Evolutionary conservation across 2,888 invertebrate genomes (phyloP).

Genomic region (Lepetodrilus schrolli): DNA sequence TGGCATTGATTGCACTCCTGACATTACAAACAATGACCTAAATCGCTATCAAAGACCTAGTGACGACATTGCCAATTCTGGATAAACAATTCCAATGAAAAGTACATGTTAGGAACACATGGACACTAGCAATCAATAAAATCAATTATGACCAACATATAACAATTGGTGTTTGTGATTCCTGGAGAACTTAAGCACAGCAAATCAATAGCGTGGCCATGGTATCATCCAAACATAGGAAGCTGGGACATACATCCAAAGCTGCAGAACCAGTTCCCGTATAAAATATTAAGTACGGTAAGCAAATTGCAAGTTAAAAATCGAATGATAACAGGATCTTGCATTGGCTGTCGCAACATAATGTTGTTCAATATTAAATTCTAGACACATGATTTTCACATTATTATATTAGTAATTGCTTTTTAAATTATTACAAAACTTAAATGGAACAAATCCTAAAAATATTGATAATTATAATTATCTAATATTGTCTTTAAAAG

Average conservation of each 20-base stretch:
- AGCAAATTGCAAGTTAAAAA: no score
- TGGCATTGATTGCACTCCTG: neutral
- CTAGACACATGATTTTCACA: no score
- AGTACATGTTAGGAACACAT: no score
- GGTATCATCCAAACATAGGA: constrained; percentile 4
- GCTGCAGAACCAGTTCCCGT: neutral
- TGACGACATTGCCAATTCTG: neutral
- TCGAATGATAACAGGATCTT: no score
- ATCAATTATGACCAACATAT: neutral
- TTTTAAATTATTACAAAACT: no score
- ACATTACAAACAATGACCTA: neutral
- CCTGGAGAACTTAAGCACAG: neutral
- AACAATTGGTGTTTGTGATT: constrained; percentile 17
- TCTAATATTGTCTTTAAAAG: no score
- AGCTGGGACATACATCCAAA: neutral
- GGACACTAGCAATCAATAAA: constrained; percentile 2
- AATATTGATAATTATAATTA: no score
- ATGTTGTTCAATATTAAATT: no score
- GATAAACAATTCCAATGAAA: neutral
- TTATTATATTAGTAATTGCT: no score
- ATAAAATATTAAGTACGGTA: constrained; percentile 13
- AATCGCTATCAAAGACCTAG: neutral
- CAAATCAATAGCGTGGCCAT: constrained; percentile 12
- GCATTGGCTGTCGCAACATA: no score
- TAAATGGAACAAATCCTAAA: no score